A percentile compares a stretch with the other conserved stretches of the same genome.
phyloP scores from a whole-genome alignment of 2,113 vertebrate species.

The Todiramphus saurophagus region DNA sequence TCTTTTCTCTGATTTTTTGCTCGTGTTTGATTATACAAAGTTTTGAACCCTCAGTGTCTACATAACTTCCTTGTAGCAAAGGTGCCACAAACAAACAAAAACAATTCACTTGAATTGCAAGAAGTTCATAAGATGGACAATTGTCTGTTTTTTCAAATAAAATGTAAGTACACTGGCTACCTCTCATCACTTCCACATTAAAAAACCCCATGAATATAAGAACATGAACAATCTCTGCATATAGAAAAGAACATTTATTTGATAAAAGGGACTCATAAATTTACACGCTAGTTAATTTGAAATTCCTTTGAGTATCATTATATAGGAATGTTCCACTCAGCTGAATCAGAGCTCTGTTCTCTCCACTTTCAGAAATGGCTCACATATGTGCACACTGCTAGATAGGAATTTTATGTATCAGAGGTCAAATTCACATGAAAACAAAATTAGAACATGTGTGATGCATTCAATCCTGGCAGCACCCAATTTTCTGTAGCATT shows the following conservation, averaged over 20 bases:
- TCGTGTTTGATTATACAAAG: background rate
- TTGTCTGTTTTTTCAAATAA: background rate
- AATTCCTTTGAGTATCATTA: slow-evolving; percentile 73
- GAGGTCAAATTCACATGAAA: slow-evolving; percentile 68
- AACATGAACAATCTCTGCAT: background rate
- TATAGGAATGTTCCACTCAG: slow-evolving; percentile 66
- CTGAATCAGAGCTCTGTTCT: slow-evolving; percentile 78
- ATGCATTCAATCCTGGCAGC: slow-evolving; percentile 36
- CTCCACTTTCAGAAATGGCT: slow-evolving; percentile 57
- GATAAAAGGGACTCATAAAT: slow-evolving; percentile 59
- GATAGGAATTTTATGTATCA: slow-evolving; percentile 55
- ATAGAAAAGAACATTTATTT: slow-evolving; percentile 38
- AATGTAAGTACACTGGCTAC: background rate
- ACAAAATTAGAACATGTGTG: slow-evolving; percentile 57
- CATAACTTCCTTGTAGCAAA: background rate
- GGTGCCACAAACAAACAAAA: background rate
- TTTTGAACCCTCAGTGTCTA: background rate
- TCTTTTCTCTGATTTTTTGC: background rate
- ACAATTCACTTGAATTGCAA: background rate
- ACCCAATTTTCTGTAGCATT: background rate
- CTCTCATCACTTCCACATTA: background rate
- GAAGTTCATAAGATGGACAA: background rate
- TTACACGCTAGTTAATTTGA: slow-evolving; percentile 65
- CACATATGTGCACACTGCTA: slow-evolving; percentile 65
- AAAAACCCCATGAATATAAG: background rate